phyloP scores from a whole-genome alignment of 2,888 invertebrate species.

The Tinea trinotella region DNA sequence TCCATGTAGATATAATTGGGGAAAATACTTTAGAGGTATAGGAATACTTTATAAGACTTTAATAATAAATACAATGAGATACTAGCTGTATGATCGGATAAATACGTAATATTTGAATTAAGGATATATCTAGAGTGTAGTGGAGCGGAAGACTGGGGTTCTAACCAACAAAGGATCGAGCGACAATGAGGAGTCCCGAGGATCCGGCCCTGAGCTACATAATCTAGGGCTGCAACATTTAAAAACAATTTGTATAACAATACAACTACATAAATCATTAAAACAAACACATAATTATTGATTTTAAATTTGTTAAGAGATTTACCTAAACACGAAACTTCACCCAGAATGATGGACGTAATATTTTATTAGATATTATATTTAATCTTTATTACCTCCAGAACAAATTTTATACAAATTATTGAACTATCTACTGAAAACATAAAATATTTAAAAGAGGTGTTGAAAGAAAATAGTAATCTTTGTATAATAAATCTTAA shows the following conservation, averaged over 20 bases:
- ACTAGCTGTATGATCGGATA: neutral
- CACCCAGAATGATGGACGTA: too few relatives aligned
- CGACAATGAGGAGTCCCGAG: constrained; percentile 43
- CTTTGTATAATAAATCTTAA: neutral
- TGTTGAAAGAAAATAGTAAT: neutral
- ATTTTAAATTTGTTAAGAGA: too few relatives aligned
- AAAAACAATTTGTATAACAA: neutral
- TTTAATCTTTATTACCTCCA: too few relatives aligned
- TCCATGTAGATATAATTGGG: neutral
- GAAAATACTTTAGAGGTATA: neutral
- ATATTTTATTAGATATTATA: too few relatives aligned
- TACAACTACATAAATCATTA: too few relatives aligned
- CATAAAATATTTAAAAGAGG: too few relatives aligned
- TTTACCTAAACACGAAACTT: too few relatives aligned
- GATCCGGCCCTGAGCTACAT: constrained; percentile 15
- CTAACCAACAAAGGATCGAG: constrained; percentile 60
- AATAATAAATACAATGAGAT: too few relatives aligned
- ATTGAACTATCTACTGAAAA: too few relatives aligned
- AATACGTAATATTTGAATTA: neutral
- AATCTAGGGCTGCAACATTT: constrained; percentile 16
- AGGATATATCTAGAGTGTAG: constrained; percentile 46
- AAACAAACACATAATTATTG: too few relatives aligned
- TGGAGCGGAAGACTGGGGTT: constrained; percentile 59
- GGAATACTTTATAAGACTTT: too few relatives aligned
- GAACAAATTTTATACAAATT: too few relatives aligned